Evolutionary conservation across 2,113 vertebrate species (phyloP).

Genomic region (Sylvietta virens): DNA sequence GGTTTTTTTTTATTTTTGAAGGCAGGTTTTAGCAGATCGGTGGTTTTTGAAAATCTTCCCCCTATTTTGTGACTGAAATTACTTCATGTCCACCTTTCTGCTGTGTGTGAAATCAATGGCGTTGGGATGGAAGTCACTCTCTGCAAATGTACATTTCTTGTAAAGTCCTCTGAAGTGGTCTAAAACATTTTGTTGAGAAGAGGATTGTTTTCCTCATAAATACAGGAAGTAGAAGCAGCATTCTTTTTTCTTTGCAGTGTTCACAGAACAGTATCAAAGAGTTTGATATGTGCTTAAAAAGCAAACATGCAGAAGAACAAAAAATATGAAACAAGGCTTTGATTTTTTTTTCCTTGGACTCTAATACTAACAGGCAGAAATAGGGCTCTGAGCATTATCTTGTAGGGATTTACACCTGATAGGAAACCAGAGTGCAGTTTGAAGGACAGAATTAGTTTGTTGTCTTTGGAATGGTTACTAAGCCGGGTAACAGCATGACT

Average conservation of each 20-base stretch:
- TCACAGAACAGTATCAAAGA: background rate
- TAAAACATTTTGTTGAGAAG: background rate
- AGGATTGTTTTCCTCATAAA: background rate
- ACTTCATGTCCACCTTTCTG: background rate
- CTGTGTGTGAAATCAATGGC: background rate
- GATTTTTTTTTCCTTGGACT: background rate
- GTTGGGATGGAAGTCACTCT: background rate
- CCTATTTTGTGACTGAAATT: background rate
- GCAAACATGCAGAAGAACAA: background rate
- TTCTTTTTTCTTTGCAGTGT: background rate
- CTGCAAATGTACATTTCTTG: background rate
- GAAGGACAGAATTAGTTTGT: background rate
- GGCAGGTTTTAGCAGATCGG: background rate
- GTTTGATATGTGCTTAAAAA: background rate
- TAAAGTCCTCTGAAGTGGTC: background rate
- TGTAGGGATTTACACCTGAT: slow-evolving; percentile 39
- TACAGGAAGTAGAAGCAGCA: background rate
- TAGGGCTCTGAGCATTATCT: slow-evolving; percentile 2
- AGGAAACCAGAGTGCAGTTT: background rate
- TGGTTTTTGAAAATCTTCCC: background rate
- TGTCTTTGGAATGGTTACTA: slow-evolving; percentile 31
- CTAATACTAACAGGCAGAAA: background rate
- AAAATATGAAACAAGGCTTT: background rate
- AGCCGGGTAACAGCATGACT: background rate
- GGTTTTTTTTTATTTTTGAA: background rate